Conservation (phyloP, 2,797 vertebrate genomes). For the Cyclura pinguis region DNA sequence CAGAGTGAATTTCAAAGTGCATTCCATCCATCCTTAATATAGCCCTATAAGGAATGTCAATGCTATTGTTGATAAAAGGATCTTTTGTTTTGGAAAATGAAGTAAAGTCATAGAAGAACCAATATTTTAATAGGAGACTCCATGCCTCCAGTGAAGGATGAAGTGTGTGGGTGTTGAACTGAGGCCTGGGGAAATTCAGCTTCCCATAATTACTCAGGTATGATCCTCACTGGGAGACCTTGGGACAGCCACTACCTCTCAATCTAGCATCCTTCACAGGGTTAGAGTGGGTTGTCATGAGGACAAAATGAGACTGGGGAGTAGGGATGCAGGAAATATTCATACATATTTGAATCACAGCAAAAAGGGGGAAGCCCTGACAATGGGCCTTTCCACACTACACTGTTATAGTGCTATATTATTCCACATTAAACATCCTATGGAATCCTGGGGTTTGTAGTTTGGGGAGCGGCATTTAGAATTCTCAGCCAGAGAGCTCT, state of each 20-base stretch:
- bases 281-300: not conserved
- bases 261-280: not conserved
- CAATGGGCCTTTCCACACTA: too few species aligned
- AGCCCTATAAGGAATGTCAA: not conserved
- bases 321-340: too few species aligned
- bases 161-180: not conserved
- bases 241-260: not conserved
- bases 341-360: not conserved
- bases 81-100: not conserved
- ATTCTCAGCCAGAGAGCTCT: too few species aligned
- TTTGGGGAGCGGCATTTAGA: too few species aligned
- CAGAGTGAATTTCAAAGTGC: not conserved
- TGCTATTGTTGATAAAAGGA: not conserved
- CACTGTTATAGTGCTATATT: too few species aligned
- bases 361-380: too few species aligned
- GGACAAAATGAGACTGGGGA: not conserved
- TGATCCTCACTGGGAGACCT: not conserved
- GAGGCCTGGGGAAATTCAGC: not conserved
- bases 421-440: too few species aligned
- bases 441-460: too few species aligned
- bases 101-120: too few species aligned
- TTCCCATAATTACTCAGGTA: not conserved
- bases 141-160: too few species aligned
- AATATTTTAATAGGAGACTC: too few species aligned
- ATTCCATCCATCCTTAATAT: not conserved